Conservation (phyloP, 2,797 vertebrate species). For the Sebastes hubbsi region DNA sequence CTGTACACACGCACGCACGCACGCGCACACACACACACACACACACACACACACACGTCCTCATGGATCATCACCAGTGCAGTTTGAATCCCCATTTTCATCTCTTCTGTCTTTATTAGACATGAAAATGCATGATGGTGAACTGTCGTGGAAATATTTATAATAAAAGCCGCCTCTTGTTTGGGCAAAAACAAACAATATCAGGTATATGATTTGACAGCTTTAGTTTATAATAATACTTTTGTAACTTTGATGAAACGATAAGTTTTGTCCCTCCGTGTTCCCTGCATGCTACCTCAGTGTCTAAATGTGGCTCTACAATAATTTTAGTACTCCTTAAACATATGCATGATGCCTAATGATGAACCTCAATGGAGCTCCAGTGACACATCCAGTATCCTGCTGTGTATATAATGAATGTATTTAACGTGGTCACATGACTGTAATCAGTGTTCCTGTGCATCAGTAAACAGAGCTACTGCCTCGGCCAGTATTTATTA, state of each 20-base stretch:
- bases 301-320: constrained; percentile 44
- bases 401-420: constrained; percentile 19
- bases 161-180: constrained; percentile 55
- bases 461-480: constrained; percentile 26
- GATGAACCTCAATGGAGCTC: constrained; percentile 34
- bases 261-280: constrained; percentile 21
- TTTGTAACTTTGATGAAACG: constrained; percentile 53
- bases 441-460: constrained; percentile 22
- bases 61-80: constrained; percentile 50
- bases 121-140: constrained; percentile 70
- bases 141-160: constrained; percentile 64
- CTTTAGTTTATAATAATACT: constrained; percentile 53
- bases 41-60: not conserved
- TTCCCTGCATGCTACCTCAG: constrained; percentile 75
- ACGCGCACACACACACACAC: too few relatives aligned
- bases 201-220: constrained; percentile 64
- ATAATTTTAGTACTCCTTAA: constrained; percentile 26
- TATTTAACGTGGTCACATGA: constrained; percentile 15
- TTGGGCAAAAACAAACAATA: constrained; percentile 69
- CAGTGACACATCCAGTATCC: constrained; percentile 38
- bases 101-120: constrained; percentile 65
- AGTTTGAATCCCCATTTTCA: constrained; percentile 67
- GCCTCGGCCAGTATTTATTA: constrained; percentile 13
- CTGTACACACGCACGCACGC: not conserved
- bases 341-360: constrained; percentile 67